Base-by-base conservation (phyloP, 2,113 vertebrate genomes). In the Phalacrocorax carbo region DNA sequence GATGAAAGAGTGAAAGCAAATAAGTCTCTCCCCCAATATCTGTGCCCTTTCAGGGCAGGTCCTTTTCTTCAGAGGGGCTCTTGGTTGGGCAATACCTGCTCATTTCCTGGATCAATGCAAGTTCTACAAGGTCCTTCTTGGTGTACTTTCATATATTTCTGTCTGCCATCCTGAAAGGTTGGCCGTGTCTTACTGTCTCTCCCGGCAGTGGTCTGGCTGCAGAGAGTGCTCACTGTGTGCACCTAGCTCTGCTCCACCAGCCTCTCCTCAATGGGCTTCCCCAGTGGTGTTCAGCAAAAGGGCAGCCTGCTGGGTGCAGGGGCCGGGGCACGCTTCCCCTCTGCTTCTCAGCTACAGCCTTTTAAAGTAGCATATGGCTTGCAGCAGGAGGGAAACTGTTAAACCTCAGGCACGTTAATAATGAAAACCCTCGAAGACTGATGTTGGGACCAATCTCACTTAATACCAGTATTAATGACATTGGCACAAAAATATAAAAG, bases 141-240 rank as follows among this genome's bases (percentile, higher is more conserved):
- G 22, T 13, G 8, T 18, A 48, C 13, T 92, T 85, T 38, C 22
- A 9, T 16, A 0, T 5, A 15, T 10, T 13, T 72, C 51, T n/a
- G 32, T 23, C 60, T 42, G 38, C 11, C 65, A 64, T 23, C 26
- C 57, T 2, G 0, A 91, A 75, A 78, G 54, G 32, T 0, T 81
- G 34, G 5, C n/a, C 23, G 9, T 20, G 14, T 54, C 12, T 49
- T 68, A 73, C 52, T 51, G 52, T 34, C 23, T 48, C 54, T 46
- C 38, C 44, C 0, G 0, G 29, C 60, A 46, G 65, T 0, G 0
- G 14, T 18, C 64, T 27, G 32, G 44, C 66, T 55, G 44, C 77
- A 71, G n/a, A 75, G 25, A 79, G 44, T 6, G n/a, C 15, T 92
- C 52, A 20, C 29, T 2, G 0, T 0, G 5, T 2, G n/a, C 2